Base-by-base conservation (phyloP, 2,113 vertebrate genomes). In the Apteryx owenii region DNA sequence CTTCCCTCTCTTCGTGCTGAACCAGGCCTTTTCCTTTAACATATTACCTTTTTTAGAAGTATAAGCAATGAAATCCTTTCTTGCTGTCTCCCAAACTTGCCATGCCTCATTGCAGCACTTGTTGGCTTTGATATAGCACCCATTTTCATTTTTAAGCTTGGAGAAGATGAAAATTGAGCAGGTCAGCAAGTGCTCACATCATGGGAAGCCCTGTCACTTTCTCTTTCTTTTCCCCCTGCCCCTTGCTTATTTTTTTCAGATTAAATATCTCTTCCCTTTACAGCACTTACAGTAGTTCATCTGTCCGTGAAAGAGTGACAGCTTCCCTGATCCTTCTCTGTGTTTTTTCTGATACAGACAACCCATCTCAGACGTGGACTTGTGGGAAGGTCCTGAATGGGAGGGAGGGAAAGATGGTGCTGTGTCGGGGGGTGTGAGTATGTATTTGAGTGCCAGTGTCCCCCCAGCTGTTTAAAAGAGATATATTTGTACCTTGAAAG, bases 321-420 rank as follows among this genome's bases (percentile, higher is more conserved):
- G 10, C 66, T 38, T 79, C 73, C 62, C 48, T 70, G n/a, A 50
- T 29, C 13, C 12, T 46, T 48, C 7, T 2, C 8, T 29, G 7
- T 29, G 31, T 36, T 17, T 71, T 68, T 26, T 7, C n/a, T 29
- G 8, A 62, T 46, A 58, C 17, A 5, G 5, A 17, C 19, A 78
- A 9, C 22, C 4, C 38, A 42, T 19, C 58, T 51, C 18, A 23
- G n/a, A 64, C 23, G 68, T 0, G 1, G 28, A 13, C 46, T 60
- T 56, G 21, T 91, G n/a, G 51, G 36, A 88, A 88, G 50, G 5
- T 89, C 50, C 64, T 75, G 36, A 38, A 38, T 38, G 50, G 25
- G 18, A 40, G n/a, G 50, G n/a, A 82, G 10, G 62, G 33, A 38
- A 53, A 68, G 10, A 29, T 36, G 56, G 7, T 38, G 56, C 17